phyloP scores from a whole-genome alignment of 2,797 vertebrate species.

The Chrosomus eos region DNA sequence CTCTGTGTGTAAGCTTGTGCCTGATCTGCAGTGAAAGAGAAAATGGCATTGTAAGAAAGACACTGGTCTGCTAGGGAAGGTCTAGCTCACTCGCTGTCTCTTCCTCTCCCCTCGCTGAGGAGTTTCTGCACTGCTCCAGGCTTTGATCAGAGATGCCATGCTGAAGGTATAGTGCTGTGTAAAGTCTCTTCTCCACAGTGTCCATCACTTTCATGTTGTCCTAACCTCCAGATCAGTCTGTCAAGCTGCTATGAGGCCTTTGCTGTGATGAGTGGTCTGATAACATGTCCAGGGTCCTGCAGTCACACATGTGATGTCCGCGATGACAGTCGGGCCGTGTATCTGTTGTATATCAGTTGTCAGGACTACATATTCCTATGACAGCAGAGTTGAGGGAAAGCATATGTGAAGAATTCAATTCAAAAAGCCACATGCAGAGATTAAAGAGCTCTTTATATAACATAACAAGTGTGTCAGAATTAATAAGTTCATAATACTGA shows the following conservation, averaged over 20 bases:
- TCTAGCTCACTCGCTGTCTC: neutral
- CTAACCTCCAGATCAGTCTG: constrained; percentile 30
- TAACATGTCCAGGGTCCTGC: neutral
- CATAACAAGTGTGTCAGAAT: neutral
- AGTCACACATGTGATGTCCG: constrained; percentile 16
- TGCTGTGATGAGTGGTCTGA: constrained; percentile 4
- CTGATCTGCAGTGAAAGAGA: constrained; percentile 20
- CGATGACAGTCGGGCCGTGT: neutral
- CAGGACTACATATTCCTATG: neutral
- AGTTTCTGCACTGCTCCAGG: neutral
- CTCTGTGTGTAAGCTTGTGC: neutral
- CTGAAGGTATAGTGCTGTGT: constrained; percentile 31
- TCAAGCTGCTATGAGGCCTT: constrained; percentile 9
- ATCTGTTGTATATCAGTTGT: constrained; percentile 30
- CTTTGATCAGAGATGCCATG: constrained; percentile 48
- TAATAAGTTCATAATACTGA: neutral
- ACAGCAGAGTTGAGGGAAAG: constrained; percentile 13
- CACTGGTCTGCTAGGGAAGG: neutral
- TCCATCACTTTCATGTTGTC: constrained; percentile 15
- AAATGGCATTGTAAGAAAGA: neutral
- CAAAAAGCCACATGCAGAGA: neutral
- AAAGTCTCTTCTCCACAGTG: constrained; percentile 27
- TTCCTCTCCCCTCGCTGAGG: neutral
- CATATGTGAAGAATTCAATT: neutral
- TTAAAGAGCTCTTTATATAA: constrained; percentile 1